These are phyloP conservation scores for Suillia variegata DNA, from an alignment of 2,888 invertebrate species.

Conservation along the genomic window DNA sequence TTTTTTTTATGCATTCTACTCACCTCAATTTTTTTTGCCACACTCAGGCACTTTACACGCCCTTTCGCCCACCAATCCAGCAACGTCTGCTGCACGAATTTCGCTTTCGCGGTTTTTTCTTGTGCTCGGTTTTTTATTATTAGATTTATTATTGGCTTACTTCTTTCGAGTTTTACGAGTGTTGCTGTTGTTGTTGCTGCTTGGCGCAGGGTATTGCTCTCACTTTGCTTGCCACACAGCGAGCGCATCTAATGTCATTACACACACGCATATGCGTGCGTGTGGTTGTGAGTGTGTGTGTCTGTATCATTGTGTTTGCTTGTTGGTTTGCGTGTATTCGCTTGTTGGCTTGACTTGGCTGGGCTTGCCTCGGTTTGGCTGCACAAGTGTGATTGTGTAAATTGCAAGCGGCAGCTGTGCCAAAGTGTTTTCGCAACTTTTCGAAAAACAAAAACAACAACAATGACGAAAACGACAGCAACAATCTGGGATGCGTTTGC, in stretches of 20 bases:
- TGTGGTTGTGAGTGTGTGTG: background rate
- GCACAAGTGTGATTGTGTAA: background rate
- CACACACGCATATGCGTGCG: background rate
- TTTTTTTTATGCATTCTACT: no score
- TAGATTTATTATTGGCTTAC: background rate
- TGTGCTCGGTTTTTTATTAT: no score
- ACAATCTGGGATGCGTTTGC: slow-evolving; percentile 41
- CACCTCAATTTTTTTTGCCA: background rate
- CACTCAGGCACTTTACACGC: background rate
- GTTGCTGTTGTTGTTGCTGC: no score
- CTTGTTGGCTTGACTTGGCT: no score
- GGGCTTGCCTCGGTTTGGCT: no score
- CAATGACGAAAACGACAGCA: background rate
- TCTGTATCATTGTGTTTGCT: background rate
- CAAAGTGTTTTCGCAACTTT: background rate
- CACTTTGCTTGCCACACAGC: slow-evolving; percentile 6
- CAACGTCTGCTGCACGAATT: background rate
- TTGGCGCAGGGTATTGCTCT: background rate
- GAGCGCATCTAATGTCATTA: slow-evolving; percentile 7
- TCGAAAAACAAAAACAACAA: background rate
- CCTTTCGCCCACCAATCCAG: background rate
- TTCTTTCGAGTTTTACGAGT: background rate
- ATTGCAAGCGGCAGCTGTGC: background rate
- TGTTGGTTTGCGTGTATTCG: background rate
- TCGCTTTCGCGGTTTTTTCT: slow-evolving; percentile 3